Evolutionary conservation across 2,888 invertebrate genomes (phyloP).

Genomic region (Amblyjoppa proteus): DNA sequence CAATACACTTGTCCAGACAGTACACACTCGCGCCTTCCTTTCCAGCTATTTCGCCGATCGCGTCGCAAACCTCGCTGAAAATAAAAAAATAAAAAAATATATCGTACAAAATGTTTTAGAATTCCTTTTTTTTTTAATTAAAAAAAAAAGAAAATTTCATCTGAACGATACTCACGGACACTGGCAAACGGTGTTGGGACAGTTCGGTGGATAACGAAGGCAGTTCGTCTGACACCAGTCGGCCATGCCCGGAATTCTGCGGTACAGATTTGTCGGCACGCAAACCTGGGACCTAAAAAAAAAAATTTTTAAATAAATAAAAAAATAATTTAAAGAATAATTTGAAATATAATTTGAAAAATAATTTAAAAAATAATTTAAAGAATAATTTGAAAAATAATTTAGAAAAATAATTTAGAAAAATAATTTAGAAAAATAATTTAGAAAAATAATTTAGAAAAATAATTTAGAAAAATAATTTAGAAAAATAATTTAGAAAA

Average conservation of each 20-base stretch:
- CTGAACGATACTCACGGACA: conserved; percentile 91
- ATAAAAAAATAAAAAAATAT: background rate
- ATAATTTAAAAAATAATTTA: too few relatives aligned
- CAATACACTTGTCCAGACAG: conserved; percentile 94
- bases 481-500: too few relatives aligned
- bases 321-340: background rate
- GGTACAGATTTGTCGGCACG: conserved; percentile 88
- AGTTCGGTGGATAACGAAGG: conserved; percentile 94
- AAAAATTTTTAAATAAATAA: background rate
- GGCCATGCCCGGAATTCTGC: conserved; percentile 91
- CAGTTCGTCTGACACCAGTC: conserved; percentile 95
- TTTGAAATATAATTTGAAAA: too few relatives aligned
- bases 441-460: too few relatives aligned
- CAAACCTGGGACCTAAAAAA: conserved; percentile 92
- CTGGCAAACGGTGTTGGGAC: conserved; percentile 90
- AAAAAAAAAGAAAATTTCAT: too few relatives aligned
- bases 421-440: too few relatives aligned
- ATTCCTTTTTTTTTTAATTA: too few relatives aligned
- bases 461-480: too few relatives aligned
- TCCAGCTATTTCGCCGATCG: conserved; percentile 91
- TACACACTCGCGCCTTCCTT: conserved; percentile 92
- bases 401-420: too few relatives aligned
- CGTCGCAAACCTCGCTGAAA: conserved; percentile 92
- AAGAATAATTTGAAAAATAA: too few relatives aligned
- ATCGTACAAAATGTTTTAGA: too few relatives aligned